Base-by-base conservation (phyloP, 2,113 vertebrate species). In the Scalopus aquaticus region DNA sequence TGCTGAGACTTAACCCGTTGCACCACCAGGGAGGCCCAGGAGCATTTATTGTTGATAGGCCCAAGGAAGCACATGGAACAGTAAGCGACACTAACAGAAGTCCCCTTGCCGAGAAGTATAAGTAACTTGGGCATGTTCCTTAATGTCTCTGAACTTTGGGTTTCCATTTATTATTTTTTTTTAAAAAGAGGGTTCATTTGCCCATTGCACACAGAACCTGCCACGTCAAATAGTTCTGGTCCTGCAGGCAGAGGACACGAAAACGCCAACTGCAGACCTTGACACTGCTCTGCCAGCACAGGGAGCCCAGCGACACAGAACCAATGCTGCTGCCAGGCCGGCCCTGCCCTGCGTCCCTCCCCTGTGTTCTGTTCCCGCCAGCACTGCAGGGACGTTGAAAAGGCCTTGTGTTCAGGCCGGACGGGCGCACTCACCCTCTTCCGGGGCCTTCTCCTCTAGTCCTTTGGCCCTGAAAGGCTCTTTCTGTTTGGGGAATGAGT, bases 401-500 rank as follows among this genome's bases (percentile, higher is more conserved):
- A 28, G 51, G 12, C 30, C 78, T 78, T 17, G 20, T 46, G 60
- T 81, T 39, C 24, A 51, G 51, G 46, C 32, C 80, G 62, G 88
- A 28, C 2, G 1, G 72, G 79, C 16, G 6, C 20, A 9, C n/a
- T 65, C 28, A 49, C 54, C 11, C n/a, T 54, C 42, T 76, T 3
- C 35, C 11, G 54, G 16, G 60, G 60, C 78, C 49, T 56, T 78
- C 42, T 85, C 44, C 37, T 35, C 20, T 24, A 32, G 77, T 24
- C 64, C 10, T 1, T 3, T 16, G 42, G 56, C 42, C 24, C 60
- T 65, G 67, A 49, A 83, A 73, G 64, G 32, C 28, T 46, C 64
- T 78, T 72, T 84, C 84, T 97, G 65, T 91, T 77, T 84, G 51
- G 73, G 12, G 72, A 79, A 28, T 69, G 56, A 77, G 24, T 64